Base-by-base conservation (phyloP, 2,888 invertebrate species). In the Halictus ligatus region DNA sequence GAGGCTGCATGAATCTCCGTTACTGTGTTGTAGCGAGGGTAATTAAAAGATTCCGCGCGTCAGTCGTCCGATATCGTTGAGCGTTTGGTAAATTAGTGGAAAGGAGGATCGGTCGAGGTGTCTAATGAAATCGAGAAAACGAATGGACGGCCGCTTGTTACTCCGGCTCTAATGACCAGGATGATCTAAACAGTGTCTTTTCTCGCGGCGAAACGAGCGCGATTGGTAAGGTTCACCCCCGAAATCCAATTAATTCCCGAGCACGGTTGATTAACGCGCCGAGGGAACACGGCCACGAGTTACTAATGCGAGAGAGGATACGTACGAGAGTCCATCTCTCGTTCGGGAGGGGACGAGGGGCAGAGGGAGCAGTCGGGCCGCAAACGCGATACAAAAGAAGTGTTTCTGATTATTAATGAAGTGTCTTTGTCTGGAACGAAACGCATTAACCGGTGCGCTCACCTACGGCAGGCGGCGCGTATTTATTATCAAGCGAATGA, bases 381-480 rank as follows among this genome's bases (percentile, higher is more conserved):
- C 67, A 75, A 83, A 84, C 69, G 73, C 71, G 85, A 83, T 89
- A 93, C 92, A 92, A 93, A 93, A 90, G 92, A 87, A 90, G 87
- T 81, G 91, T 92, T 92, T 94, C 92, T 86, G 92, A 91, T 94
- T 94, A 94, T 94, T 94, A 94, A 94, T 94, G 92, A 93, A 94
- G 92, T 91, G 92, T 92, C 93, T 94, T 93, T 92, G 93, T 93
- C 90, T 88, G 89, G 88, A 91, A 90, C 89, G 91, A 91, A 93
- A 90, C 85, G 89, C 87, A 93, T 93, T 92, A 92, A 91, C 89
- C 84, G 86, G 74, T 35, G 64, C 73, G 84, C 77, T 89, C 90
- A 81, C 76, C 89, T 87, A 83, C 74, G 81, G 71, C 54, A 76
- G 81, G 64, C 86, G 71, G 75, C 73, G 85, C 74, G 88, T 91